These are phyloP conservation scores for Tetragonisca angustula DNA, from an alignment of 2,888 invertebrate species.

Conservation along the genomic window DNA sequence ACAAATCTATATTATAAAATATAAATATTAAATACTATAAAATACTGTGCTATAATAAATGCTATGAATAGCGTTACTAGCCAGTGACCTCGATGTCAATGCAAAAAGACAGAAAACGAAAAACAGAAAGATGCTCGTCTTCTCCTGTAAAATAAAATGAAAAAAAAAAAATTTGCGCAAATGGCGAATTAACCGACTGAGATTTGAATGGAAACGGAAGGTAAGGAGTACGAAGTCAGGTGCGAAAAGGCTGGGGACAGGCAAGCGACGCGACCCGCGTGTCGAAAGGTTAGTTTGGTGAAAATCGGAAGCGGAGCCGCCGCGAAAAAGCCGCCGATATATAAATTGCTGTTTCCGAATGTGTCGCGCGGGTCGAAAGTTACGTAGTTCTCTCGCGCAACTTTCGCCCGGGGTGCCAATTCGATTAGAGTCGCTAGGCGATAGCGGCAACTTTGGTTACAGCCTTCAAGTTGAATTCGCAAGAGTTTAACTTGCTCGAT, in stretches of 20 bases:
- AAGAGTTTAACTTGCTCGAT: conserved; percentile 63
- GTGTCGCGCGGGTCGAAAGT: conserved; percentile 33
- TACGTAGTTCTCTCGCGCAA: conserved; percentile 32
- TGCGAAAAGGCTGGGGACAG: background rate
- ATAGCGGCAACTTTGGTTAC: conserved; percentile 62
- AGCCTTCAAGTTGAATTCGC: conserved; percentile 60
- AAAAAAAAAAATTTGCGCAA: no score
- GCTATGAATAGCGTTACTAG: no score
- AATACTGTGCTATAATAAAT: no score
- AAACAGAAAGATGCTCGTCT: no score
- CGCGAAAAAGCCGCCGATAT: background rate
- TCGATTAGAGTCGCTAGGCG: conserved; percentile 54
- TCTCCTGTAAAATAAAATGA: no score
- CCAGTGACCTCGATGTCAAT: no score
- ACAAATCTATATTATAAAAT: no score
- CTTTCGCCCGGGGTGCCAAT: conserved; percentile 45
- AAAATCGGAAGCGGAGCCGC: conserved; percentile 2
- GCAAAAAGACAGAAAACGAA: no score
- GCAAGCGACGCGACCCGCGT: background rate
- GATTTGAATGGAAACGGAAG: background rate
- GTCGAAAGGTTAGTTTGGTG: background rate
- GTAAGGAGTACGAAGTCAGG: background rate
- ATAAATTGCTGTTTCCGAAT: conserved; percentile 30
- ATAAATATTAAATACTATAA: no score
- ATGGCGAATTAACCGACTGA: background rate